These are phyloP conservation scores for Stenodema calcarata DNA, from an alignment of 2,888 invertebrate genomes.

Conservation along the genomic window DNA sequence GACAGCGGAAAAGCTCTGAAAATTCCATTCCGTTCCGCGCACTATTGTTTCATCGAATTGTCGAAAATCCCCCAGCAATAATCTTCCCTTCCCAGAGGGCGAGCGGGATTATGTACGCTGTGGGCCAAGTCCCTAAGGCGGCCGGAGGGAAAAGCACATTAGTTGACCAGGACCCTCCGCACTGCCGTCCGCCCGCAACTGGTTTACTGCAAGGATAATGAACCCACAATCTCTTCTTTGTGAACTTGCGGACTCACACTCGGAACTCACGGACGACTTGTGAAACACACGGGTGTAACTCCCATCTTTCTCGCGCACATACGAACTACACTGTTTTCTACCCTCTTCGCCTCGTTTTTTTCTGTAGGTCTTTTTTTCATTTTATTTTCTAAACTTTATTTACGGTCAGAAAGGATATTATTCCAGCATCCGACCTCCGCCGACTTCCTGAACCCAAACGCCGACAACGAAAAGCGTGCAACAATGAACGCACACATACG, in stretches of 20 bases:
- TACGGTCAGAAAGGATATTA: not conserved
- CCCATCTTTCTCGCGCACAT: not conserved
- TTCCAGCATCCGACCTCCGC: not conserved
- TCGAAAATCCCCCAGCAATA: not conserved
- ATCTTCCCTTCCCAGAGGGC: not conserved
- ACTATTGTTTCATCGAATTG: not conserved
- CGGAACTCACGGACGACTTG: not conserved
- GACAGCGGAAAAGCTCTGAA: not conserved
- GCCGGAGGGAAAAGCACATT: not conserved
- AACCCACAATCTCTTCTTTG: not conserved
- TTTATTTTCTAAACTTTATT: not conserved
- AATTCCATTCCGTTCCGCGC: not conserved
- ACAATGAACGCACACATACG: not conserved
- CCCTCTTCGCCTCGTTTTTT: too few relatives aligned
- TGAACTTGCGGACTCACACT: not conserved
- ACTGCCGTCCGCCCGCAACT: not conserved
- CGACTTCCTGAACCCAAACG: not conserved
- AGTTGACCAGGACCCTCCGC: not conserved
- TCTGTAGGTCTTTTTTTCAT: too few relatives aligned
- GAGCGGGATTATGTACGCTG: not conserved
- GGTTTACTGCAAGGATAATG: slow-evolving; percentile 2
- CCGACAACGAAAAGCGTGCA: not conserved
- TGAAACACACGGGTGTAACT: not conserved
- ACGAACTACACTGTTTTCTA: too few relatives aligned
- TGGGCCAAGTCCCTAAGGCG: not conserved